These are phyloP conservation scores for Cheirogaleus major DNA, from an alignment of 2,797 vertebrate species.

Conservation along the genomic window DNA sequence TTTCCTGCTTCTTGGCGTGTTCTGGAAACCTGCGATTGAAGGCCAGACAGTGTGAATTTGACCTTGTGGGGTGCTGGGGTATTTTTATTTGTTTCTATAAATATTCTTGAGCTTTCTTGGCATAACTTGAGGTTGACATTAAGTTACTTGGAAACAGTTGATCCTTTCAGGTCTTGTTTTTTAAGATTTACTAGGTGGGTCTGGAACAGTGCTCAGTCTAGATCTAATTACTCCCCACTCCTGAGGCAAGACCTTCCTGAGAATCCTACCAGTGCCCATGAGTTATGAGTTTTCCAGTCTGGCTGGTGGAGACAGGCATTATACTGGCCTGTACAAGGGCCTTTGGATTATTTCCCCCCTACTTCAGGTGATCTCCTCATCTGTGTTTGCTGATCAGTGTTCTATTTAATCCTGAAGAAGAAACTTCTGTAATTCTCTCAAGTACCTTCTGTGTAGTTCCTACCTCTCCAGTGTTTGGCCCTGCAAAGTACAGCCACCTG, in stretches of 20 bases:
- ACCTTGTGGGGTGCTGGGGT: background rate
- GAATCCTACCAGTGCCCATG: background rate
- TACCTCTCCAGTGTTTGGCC: background rate
- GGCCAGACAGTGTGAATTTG: background rate
- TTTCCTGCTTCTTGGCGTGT: background rate
- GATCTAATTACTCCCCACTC: background rate
- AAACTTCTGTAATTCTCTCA: background rate
- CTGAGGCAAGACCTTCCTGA: background rate
- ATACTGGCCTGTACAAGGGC: background rate
- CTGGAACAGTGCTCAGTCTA: background rate
- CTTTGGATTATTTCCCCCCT: background rate
- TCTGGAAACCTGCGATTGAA: background rate
- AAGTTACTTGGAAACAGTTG: background rate
- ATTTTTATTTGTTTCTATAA: slow-evolving; percentile 19
- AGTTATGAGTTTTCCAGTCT: background rate
- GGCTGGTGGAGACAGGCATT: background rate
- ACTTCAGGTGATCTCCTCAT: background rate
- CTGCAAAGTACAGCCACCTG: background rate
- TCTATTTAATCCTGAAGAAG: background rate
- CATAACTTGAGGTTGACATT: background rate
- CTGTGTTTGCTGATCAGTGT: background rate
- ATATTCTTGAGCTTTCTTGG: slow-evolving; percentile 26
- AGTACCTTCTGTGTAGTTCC: background rate
- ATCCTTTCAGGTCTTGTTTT: slow-evolving; percentile 32
- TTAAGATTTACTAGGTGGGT: slow-evolving; percentile 23